These are phyloP conservation scores for Spilosoma lubricipeda DNA, from an alignment of 2,888 invertebrate species.

Conservation along the genomic window DNA sequence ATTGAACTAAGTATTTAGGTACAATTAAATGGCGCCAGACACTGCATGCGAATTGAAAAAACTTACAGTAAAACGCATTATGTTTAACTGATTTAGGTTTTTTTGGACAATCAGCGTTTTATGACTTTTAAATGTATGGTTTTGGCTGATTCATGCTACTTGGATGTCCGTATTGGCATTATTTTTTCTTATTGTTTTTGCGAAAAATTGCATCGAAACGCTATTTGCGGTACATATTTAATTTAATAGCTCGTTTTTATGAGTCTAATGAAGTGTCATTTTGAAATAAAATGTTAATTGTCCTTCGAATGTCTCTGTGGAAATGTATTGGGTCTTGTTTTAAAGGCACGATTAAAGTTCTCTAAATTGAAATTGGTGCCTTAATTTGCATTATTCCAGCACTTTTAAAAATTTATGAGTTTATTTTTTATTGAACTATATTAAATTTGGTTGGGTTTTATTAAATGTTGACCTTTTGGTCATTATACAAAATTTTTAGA, in stretches of 20 bases:
- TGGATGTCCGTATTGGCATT: constrained; percentile 26
- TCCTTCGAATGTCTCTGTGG: constrained; percentile 10
- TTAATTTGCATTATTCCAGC: constrained; percentile 8
- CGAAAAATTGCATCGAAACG: constrained; percentile 37
- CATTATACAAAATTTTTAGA: background rate
- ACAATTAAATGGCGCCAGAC: constrained; percentile 62
- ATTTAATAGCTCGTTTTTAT: constrained; percentile 35
- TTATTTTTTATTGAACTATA: background rate
- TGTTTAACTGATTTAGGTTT: constrained; percentile 33
- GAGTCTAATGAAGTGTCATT: constrained; percentile 30
- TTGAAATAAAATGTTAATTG: constrained; percentile 18
- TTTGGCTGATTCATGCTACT: constrained; percentile 22
- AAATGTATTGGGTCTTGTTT: constrained; percentile 10
- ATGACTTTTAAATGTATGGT: constrained; percentile 44
- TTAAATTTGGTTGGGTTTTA: constrained; percentile 2
- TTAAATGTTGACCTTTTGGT: background rate
- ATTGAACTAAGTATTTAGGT: constrained; percentile 11
- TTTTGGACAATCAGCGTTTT: constrained; percentile 35
- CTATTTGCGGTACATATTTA: constrained; percentile 34
- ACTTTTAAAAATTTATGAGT: constrained; percentile 6
- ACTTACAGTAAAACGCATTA: constrained; percentile 41
- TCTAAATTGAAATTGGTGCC: constrained; percentile 14
- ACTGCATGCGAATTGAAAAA: constrained; percentile 45
- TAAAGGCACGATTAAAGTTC: constrained; percentile 19
- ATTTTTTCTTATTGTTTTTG: constrained; percentile 28